These are phyloP conservation scores for Takifugu flavidus DNA, from an alignment of 2,113 vertebrate genomes.

Conservation along the genomic window DNA sequence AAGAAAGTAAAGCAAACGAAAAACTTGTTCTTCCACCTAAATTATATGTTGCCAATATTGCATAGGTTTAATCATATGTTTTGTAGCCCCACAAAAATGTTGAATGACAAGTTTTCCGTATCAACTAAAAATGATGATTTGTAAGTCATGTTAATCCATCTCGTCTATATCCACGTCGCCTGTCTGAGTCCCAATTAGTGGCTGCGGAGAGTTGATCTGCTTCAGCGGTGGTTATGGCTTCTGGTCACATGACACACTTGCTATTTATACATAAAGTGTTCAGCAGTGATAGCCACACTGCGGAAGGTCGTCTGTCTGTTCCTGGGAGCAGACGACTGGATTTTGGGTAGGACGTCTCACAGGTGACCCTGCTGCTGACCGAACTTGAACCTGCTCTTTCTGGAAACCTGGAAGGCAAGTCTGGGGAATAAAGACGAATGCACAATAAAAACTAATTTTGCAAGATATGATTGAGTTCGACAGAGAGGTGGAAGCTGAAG, in stretches of 20 bases:
- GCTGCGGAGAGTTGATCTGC: not conserved
- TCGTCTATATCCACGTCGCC: constrained; percentile 7
- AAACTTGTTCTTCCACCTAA: not conserved
- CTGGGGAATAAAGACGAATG: constrained; percentile 1
- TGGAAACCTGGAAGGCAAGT: constrained; percentile 43
- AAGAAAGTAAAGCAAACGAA: not conserved
- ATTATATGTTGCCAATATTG: not conserved
- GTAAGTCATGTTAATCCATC: not conserved
- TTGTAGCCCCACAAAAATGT: not conserved
- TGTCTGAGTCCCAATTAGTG: not conserved
- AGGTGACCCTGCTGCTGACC: constrained; percentile 38
- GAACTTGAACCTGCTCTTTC: constrained; percentile 24
- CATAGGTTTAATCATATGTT: not conserved
- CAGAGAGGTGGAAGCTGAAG: not conserved
- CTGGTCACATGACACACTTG: constrained; percentile 39
- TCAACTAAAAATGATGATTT: not conserved
- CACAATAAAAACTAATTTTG: not conserved
- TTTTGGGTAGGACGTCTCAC: constrained; percentile 11
- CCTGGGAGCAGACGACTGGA: not conserved
- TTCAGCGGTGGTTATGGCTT: constrained; percentile 14
- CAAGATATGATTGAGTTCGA: constrained; percentile 1
- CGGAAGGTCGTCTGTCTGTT: constrained; percentile 42
- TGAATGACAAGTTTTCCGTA: no score
- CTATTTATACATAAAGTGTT: constrained; percentile 58
- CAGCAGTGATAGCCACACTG: constrained; percentile 31